phyloP scores from a whole-genome alignment of 2,888 invertebrate genomes.

The Parapristionchus giblindavisi region DNA sequence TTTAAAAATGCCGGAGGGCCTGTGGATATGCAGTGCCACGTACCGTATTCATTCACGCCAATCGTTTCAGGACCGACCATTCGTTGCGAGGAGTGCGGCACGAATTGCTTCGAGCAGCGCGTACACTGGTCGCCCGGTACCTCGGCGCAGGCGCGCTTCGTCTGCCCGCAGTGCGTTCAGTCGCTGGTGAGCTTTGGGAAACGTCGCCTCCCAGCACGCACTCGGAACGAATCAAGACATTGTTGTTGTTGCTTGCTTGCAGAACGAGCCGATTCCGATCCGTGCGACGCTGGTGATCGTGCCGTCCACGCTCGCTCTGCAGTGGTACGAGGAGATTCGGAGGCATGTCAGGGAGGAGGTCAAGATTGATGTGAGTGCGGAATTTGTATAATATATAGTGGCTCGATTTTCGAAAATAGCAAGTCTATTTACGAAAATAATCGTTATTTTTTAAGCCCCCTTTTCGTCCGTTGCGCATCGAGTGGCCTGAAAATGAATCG shows the following conservation, averaged over 20 bases:
- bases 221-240: background rate
- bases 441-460: background rate
- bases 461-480: too few species aligned
- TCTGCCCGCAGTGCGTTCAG: constrained; percentile 42
- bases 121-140: constrained; percentile 41
- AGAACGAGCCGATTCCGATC: constrained; percentile 66
- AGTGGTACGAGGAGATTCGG: constrained; percentile 79
- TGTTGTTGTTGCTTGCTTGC: background rate
- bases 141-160: constrained; percentile 29
- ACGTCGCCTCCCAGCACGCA: background rate
- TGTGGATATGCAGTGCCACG: too few species aligned
- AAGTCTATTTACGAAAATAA: too few species aligned
- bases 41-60: too few species aligned
- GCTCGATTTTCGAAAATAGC: constrained; percentile 9
- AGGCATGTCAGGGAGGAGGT: constrained; percentile 64
- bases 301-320: constrained; percentile 78
- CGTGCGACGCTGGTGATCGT: constrained; percentile 80
- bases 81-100: constrained; percentile 27
- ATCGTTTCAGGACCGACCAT: background rate
- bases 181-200: background rate
- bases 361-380: constrained; percentile 48
- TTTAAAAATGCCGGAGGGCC: too few species aligned
- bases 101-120: constrained; percentile 6
- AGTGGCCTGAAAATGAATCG: too few species aligned
- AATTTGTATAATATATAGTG: background rate